Base-by-base conservation (phyloP, 2,888 invertebrate genomes). In the Panopea generosa region DNA sequence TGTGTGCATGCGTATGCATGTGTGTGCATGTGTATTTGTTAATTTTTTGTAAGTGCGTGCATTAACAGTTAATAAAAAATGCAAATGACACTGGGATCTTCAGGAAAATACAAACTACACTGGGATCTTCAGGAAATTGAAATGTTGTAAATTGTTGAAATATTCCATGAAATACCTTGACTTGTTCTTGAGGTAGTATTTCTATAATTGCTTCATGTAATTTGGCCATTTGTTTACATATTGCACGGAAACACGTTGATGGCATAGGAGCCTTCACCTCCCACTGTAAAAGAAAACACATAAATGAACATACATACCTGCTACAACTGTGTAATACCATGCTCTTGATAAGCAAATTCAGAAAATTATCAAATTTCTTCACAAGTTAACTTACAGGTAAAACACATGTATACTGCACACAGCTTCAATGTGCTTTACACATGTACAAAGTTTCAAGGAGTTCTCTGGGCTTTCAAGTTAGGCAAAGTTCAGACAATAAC, bases 231-330 rank as follows among this genome's bases (percentile, higher is more conserved):
- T 98, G 98, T 91, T 94, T 93, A 86, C 93, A 92, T 55, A 94
- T 93, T 47, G 91, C 91, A 82, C 93, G 90, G 86, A 94, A 94
- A 83, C 92, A 91, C 7, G 96, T 95, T 16, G 98, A 99, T 50
- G 99, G 99, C 88, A 98, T 96, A 0, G 98, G 98, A 22, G 98
- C 98, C 88, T 96, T 96, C 0, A 98, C 97, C 92, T 98, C 97
- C 98, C 99, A 99, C 85, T 92, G 83, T 49, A 80, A 79, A n/a
- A 62, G 38, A 29, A 20, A 49, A 18, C 11, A 26, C 18, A 40
- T 1, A n/a, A n/a, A n/a, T n/a, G n/a, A n/a, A n/a, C n/a, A n/a
- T n/a, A n/a, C n/a, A 4, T 16, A 14, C 14, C 14, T 40, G 11
- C 14, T 40, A 40, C 14, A 14, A 14, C 40, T 11, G 40, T 40